A percentile compares a stretch with the other conserved stretches of the same genome.
phyloP scores from a whole-genome alignment of 2,113 vertebrate genomes.

The Copsychus sechellarum region DNA sequence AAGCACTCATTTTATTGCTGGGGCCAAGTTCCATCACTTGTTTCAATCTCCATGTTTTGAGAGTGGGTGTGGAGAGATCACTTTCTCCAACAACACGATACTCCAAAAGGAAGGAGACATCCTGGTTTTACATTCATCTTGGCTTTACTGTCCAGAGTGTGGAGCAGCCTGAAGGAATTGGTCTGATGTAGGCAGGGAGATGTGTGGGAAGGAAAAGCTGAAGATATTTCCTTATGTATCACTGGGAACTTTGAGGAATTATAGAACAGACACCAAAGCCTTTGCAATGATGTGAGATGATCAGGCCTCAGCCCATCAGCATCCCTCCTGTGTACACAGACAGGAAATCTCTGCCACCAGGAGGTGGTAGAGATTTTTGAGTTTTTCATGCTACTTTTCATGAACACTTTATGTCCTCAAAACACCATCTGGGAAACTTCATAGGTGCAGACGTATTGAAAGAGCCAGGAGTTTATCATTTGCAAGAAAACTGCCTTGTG shows the following conservation, averaged over 20 bases:
- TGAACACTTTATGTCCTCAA: not conserved
- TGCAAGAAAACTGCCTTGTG: not conserved
- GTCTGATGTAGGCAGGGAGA: not conserved
- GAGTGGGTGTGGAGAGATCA: not conserved
- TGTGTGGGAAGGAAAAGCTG: not conserved
- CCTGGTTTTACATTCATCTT: not conserved
- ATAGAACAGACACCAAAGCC: not conserved
- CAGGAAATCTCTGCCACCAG: not conserved
- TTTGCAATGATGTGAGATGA: not conserved
- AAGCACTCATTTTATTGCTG: not conserved
- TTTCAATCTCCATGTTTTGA: not conserved
- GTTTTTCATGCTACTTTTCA: not conserved
- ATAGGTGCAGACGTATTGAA: not conserved
- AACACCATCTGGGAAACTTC: not conserved
- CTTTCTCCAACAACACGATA: not conserved
- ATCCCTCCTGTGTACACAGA: not conserved
- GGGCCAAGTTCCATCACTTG: not conserved
- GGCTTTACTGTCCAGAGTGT: not conserved
- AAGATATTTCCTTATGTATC: not conserved
- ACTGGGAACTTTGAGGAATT: not conserved
- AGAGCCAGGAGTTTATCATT: not conserved
- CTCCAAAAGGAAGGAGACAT: not conserved
- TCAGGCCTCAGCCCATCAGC: not conserved
- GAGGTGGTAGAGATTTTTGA: constrained; percentile 30
- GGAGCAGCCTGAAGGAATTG: not conserved